Percentiles rank a stretch among this genome's conserved stretches.
Conservation (phyloP, 2,888 invertebrate genomes). For the Oasisia sp. region DNA sequence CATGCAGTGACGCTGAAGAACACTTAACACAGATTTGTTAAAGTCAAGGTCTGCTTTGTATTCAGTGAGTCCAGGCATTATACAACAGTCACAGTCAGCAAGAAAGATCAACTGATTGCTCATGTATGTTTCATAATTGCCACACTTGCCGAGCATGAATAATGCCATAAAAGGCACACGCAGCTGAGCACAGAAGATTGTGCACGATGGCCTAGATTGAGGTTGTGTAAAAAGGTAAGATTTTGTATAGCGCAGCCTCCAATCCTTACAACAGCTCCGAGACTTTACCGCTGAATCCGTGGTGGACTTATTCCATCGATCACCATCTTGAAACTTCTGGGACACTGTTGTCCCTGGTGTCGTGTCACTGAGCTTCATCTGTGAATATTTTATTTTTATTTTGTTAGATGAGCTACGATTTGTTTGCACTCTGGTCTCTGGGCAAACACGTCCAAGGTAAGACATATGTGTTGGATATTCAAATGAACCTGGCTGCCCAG, state of each 20-base stretch:
- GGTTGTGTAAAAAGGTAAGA: background rate
- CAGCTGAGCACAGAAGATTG: background rate
- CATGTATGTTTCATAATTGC: background rate
- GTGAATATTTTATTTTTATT: background rate
- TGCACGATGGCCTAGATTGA: background rate
- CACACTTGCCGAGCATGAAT: background rate
- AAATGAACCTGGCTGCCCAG: background rate
- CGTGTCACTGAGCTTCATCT: too few species aligned
- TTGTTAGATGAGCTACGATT: background rate
- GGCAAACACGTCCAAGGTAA: background rate
- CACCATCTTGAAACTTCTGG: too few species aligned
- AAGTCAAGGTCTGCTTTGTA: background rate
- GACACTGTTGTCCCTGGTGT: too few species aligned
- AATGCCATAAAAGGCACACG: background rate
- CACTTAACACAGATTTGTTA: background rate
- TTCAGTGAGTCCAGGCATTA: background rate
- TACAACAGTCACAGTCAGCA: background rate
- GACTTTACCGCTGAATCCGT: too few species aligned
- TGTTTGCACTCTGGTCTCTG: background rate
- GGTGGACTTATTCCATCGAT: too few species aligned
- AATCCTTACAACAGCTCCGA: too few species aligned
- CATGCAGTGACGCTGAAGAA: background rate
- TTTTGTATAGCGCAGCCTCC: too few species aligned
- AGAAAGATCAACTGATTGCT: background rate
- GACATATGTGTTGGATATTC: background rate